phyloP scores from a whole-genome alignment of 2,113 vertebrate species.

The Seriola dumerili region DNA sequence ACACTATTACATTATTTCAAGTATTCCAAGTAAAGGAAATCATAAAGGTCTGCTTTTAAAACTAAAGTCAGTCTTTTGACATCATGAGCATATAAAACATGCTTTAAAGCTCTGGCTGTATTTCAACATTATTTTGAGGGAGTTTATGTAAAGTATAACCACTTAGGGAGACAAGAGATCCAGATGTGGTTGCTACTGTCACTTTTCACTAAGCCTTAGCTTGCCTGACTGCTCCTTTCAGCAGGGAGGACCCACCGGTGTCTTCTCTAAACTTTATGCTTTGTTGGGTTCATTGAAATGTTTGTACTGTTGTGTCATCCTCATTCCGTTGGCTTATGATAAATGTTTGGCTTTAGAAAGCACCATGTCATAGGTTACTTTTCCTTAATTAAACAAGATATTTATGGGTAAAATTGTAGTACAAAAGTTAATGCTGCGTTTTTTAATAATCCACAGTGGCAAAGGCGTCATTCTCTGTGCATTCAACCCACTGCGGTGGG shows the following conservation, averaged over 20 bases:
- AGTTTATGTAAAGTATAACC: conserved; percentile 14
- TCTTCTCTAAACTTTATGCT: conserved; percentile 45
- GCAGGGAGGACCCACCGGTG: conserved; percentile 37
- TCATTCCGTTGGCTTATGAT: conserved; percentile 20
- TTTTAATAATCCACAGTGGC: conserved; percentile 33
- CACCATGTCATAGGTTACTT: conserved; percentile 5
- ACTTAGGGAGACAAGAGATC: conserved; percentile 29
- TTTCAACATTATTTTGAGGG: neutral
- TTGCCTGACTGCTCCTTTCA: conserved; percentile 48
- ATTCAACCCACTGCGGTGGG: conserved; percentile 17
- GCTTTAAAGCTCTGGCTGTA: neutral
- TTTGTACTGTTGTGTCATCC: conserved; percentile 32
- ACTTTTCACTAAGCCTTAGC: conserved; percentile 36
- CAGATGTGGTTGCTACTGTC: conserved; percentile 49
- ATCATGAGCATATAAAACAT: neutral
- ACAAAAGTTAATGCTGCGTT: conserved; percentile 13
- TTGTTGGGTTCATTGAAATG: conserved; percentile 28
- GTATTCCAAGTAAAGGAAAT: neutral
- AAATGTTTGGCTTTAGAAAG: conserved; percentile 18
- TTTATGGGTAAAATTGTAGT: neutral
- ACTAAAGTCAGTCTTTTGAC: neutral
- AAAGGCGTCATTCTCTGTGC: conserved; percentile 13
- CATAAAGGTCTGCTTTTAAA: neutral
- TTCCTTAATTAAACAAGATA: conserved; percentile 40
- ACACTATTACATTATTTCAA: neutral